Conservation (phyloP, 2,888 invertebrate genomes). For the Harpalus rubripes region DNA sequence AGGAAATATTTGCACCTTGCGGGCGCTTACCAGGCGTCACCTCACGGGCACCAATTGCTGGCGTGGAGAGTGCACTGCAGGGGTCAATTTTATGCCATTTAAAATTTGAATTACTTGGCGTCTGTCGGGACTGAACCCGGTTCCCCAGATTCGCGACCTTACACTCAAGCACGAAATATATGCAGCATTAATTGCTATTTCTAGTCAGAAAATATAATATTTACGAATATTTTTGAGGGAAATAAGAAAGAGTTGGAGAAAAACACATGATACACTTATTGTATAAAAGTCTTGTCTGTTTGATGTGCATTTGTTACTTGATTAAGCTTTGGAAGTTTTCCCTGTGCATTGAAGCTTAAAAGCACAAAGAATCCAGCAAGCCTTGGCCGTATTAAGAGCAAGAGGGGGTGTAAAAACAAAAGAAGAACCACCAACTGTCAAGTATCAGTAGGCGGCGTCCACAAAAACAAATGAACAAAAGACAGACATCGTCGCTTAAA, state of each 20-base stretch:
- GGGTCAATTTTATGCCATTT: no score
- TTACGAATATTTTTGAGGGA: no score
- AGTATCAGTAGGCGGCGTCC: slow-evolving; percentile 64
- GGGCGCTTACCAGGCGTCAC: no score
- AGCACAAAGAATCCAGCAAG: slow-evolving; percentile 3
- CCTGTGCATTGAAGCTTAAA: slow-evolving; percentile 25
- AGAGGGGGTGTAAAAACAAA: slow-evolving; percentile 52
- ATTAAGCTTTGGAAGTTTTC: slow-evolving; percentile 16
- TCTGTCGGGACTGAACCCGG: no score
- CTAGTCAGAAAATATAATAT: no score
- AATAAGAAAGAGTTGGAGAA: not conserved
- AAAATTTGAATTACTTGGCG: no score
- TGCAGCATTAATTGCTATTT: no score
- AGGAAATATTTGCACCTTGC: no score
- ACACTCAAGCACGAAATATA: no score
- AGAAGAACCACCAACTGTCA: slow-evolving; percentile 54
- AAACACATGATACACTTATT: not conserved
- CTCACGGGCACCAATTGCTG: no score
- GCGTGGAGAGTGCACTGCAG: no score
- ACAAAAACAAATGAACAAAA: slow-evolving; percentile 61
- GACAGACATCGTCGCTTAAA: slow-evolving; percentile 55
- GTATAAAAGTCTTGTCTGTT: not conserved
- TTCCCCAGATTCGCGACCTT: no score
- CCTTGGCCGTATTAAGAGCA: slow-evolving; percentile 6
- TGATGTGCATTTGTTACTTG: slow-evolving; percentile 16